Conservation (phyloP, 2,113 vertebrate species). For the Orthochromis malagaraziensis region DNA sequence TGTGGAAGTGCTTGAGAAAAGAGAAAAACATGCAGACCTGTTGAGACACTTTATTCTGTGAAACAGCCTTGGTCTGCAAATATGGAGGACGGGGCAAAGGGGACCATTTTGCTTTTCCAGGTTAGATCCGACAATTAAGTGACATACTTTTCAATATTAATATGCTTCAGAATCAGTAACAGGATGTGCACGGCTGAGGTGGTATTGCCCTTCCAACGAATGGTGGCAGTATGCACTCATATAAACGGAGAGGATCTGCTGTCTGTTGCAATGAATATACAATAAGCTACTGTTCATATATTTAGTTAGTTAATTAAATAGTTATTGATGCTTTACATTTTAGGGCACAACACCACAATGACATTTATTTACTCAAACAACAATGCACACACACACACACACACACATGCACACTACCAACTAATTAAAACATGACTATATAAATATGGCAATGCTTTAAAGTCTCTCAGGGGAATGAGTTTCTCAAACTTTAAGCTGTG, state of each 20-base stretch:
- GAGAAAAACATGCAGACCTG: neutral
- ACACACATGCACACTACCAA: neutral
- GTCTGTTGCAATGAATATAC: neutral
- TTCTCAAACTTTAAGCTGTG: neutral
- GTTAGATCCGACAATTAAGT: neutral
- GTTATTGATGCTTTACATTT: neutral
- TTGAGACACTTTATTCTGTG: neutral
- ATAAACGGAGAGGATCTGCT: neutral
- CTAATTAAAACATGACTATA: neutral
- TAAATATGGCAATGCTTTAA: neutral
- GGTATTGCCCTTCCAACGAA: slow-evolving; percentile 33
- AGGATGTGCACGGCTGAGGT: neutral
- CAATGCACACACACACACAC: neutral
- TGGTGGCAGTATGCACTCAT: slow-evolving; percentile 54
- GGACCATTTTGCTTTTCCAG: neutral
- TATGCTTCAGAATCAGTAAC: neutral
- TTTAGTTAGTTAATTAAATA: neutral
- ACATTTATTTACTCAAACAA: neutral
- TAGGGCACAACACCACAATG: neutral
- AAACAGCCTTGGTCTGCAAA: neutral
- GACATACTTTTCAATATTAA: neutral
- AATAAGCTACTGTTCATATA: neutral
- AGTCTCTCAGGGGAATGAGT: neutral
- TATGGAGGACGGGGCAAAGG: neutral
- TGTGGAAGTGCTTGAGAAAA: neutral